Base-by-base conservation (phyloP, 2,113 vertebrate species). In the Cololabis saira region DNA sequence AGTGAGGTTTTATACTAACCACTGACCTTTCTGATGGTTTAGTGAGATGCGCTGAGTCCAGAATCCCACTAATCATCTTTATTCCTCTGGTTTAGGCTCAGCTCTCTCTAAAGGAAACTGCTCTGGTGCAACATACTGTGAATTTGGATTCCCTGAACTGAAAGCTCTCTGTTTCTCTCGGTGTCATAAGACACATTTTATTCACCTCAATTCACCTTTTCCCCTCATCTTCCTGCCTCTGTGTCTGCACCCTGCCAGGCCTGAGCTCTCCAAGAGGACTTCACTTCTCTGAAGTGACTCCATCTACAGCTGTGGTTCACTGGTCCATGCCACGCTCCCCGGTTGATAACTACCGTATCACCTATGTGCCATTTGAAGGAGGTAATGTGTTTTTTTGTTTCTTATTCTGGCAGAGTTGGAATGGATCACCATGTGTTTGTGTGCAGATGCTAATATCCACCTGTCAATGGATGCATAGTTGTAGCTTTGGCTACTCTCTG, bases 271-370 rank as follows among this genome's bases (percentile, higher is more conserved):
- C 95, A 0, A 93, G 87, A 71, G 95, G 93, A 49, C 90, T 99
- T 40, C 70, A 73, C 3, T 99, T 99, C 90, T 93, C 95, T 1
- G 95, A 98, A 16, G 91, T 98, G 86, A 96, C 94, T 0, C 95
- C 97, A 71, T 94, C 93, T 1, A 87, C 95, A 0, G 94, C 95
- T 5, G 76, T 92, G 0, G 95, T 96, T 78, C 94, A 91, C 86
- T 99, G 97, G 97, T 91, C 85, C 3, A 76, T 85, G 0, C 94
- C 95, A 6, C 87, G 70, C 5, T 76, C 84, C 44, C 88, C 85
- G 0, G 95, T 96, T 69, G 95, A 98, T 13, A 95, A 21, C 71
- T 99, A 94, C 90, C 90, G 94, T 1, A 74, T 98, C 67, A 91
- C 93, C 59, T 97, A 96, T 0, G 58, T 94, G 19, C 96, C 96